A percentile compares a stretch with the other conserved stretches of the same genome.
phyloP scores from a whole-genome alignment of 2,113 vertebrate species.

The Acanthochromis polyacanthus region DNA sequence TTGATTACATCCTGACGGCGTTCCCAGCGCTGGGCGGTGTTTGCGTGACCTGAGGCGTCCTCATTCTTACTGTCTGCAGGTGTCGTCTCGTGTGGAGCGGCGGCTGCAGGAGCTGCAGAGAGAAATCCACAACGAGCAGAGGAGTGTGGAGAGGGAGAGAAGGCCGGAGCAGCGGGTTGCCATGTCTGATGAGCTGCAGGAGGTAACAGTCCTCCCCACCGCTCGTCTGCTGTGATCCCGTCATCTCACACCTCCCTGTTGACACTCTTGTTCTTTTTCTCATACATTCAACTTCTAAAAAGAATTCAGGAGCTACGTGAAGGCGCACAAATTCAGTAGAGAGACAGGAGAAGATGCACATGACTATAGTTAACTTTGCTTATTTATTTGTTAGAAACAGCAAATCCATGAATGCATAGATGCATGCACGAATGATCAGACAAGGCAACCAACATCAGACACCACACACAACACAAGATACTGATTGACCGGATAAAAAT shows the following conservation, averaged over 20 bases:
- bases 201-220: conserved; percentile 83
- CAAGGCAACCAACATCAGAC: neutral
- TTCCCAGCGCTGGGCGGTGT: neutral
- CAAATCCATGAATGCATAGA: too few relatives aligned
- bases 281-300: neutral
- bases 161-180: conserved; percentile 84
- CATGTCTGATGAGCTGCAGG: conserved; percentile 86
- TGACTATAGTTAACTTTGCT: too few relatives aligned
- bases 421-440: neutral
- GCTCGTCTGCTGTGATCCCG: conserved; percentile 23
- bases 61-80: conserved; percentile 78
- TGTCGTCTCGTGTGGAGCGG: conserved; percentile 89
- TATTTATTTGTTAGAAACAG: too few relatives aligned
- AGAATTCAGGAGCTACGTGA: neutral
- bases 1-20: conserved; percentile 31
- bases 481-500: neutral
- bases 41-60: conserved; percentile 37
- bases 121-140: conserved; percentile 86
- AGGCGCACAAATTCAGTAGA: neutral
- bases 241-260: conserved; percentile 6
- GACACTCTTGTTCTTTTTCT: conserved; percentile 10
- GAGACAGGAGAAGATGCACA: neutral
- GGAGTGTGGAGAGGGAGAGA: conserved; percentile 76
- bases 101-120: conserved; percentile 92
- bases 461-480: neutral